Evolutionary conservation across 2,888 invertebrate species (phyloP).

Genomic region (Ophion ventricosus): DNA sequence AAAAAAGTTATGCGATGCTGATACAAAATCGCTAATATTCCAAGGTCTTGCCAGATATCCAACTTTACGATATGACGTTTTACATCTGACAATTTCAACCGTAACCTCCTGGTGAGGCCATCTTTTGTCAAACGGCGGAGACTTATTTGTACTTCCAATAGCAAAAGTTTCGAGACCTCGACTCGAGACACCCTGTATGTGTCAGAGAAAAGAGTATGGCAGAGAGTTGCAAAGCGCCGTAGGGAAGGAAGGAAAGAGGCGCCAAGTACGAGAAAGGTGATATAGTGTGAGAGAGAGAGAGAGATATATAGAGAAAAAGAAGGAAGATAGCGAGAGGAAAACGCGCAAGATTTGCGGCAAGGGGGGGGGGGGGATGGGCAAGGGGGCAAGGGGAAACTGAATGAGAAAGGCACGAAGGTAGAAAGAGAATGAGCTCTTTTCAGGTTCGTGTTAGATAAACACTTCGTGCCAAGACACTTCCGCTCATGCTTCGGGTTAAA

Average conservation of each 20-base stretch:
- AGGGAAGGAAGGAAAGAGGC: neutral
- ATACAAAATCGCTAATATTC: no score
- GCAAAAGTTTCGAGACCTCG: no score
- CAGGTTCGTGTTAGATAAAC: constrained; percentile 22
- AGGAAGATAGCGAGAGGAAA: constrained; percentile 8
- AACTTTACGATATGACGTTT: no score
- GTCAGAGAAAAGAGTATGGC: no score
- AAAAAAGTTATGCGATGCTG: no score
- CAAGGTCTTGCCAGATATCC: no score
- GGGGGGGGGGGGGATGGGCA: neutral
- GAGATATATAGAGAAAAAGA: neutral
- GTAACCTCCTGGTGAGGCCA: no score
- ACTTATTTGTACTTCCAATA: no score
- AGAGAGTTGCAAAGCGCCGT: no score
- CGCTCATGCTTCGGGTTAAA: constrained; percentile 29
- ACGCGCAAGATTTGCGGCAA: neutral
- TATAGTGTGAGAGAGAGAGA: neutral
- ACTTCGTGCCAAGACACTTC: constrained; percentile 15
- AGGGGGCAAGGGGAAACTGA: neutral
- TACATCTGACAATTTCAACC: no score
- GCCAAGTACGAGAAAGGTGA: constrained; percentile 15
- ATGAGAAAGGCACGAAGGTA: constrained; percentile 40
- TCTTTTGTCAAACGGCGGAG: no score
- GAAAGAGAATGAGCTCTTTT: constrained; percentile 53
- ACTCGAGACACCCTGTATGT: no score